A percentile compares a stretch with the other conserved stretches of the same genome.
phyloP scores from a whole-genome alignment of 2,888 invertebrate species.

The Gnatocerus cornutus region DNA sequence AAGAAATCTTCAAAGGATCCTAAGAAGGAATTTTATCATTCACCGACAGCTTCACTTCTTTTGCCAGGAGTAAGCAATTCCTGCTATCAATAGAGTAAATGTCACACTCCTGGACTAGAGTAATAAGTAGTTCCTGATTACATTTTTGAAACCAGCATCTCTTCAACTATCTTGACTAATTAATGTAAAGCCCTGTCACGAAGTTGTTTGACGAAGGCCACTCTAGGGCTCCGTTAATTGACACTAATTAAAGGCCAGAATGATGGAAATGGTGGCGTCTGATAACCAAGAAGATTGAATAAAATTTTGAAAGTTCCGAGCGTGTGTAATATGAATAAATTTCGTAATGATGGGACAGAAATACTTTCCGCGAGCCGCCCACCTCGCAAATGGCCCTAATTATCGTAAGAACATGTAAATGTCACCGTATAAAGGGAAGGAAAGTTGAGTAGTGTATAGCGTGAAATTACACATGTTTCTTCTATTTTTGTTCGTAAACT shows the following conservation, averaged over 20 bases:
- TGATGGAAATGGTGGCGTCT: conserved; percentile 21
- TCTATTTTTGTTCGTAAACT: conserved; percentile 21
- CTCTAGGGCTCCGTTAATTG: conserved; percentile 32
- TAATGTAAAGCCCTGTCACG: conserved; percentile 41
- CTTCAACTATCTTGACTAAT: conserved; percentile 33
- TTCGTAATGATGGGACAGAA: background rate
- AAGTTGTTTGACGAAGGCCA: conserved; percentile 36
- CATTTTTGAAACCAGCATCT: conserved; percentile 19
- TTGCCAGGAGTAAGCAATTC: too few species aligned
- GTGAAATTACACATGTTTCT: conserved; percentile 27
- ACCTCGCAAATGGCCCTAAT: conserved; percentile 22
- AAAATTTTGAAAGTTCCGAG: conserved; percentile 2
- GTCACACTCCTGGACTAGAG: background rate
- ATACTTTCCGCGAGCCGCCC: conserved; percentile 3
- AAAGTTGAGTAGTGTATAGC: conserved; percentile 12
- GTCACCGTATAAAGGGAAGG: background rate
- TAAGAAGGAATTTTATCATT: too few species aligned
- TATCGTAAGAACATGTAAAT: conserved; percentile 25
- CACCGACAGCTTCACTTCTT: too few species aligned
- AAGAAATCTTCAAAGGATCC: too few species aligned
- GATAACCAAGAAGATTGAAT: conserved; percentile 6
- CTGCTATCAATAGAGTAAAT: background rate
- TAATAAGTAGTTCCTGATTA: conserved; percentile 23
- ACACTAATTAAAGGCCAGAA: conserved; percentile 38
- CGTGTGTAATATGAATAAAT: conserved; percentile 5